A percentile compares a stretch with the other conserved stretches of the same genome.
Conservation (phyloP, 1,140 invertebrate genomes). For the Macrostomum lignano region DNA sequence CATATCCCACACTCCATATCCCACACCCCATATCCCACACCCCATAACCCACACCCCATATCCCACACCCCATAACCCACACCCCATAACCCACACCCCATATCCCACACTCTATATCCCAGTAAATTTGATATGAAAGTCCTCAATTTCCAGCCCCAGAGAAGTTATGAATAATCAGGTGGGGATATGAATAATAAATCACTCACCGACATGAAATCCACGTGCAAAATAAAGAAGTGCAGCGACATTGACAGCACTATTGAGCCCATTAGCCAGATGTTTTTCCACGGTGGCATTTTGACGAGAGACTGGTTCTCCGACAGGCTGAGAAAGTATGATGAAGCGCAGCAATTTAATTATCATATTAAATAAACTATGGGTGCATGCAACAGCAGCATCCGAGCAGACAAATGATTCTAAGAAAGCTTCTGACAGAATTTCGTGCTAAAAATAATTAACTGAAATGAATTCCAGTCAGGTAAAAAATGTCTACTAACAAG, state of each 20-base stretch:
- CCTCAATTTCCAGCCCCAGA: no score
- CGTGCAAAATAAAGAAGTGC: constrained; percentile 94
- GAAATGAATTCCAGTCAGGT: not conserved
- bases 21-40: no score
- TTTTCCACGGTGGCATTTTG: constrained; percentile 89
- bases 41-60: no score
- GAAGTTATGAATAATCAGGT: no score
- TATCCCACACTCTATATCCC: no score
- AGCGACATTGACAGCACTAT: constrained; percentile 94
- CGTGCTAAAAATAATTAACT: not conserved
- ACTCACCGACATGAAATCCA: constrained; percentile 90
- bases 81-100: no score
- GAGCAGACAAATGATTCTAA: not conserved
- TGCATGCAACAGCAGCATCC: not conserved
- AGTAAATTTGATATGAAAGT: no score
- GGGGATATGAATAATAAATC: constrained; percentile 3
- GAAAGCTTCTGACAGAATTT: not conserved
- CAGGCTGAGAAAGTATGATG: constrained; percentile 37
- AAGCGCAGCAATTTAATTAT: not conserved
- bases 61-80: no score
- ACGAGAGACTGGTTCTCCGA: constrained; percentile 96
- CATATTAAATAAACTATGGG: not conserved
- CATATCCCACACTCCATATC: no score
- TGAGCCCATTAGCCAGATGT: constrained; percentile 80
- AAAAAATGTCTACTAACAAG: not conserved